phyloP scores from a whole-genome alignment of 2,888 invertebrate species.

The Villa cingulata region DNA sequence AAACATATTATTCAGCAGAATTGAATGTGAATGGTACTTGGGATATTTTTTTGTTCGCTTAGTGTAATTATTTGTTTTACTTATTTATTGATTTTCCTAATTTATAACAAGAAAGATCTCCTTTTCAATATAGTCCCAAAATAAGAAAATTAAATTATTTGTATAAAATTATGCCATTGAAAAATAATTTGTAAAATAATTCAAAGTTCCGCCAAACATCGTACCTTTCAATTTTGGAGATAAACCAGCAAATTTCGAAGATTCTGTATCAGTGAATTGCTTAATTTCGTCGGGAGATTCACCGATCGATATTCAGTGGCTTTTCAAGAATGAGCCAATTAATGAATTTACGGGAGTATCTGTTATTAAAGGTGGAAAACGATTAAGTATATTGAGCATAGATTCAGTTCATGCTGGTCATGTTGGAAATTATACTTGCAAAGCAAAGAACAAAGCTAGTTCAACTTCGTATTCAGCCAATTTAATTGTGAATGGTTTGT shows the following conservation, averaged over 20 bases:
- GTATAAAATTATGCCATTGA: too few relatives aligned
- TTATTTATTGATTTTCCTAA: too few relatives aligned
- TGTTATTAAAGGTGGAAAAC: slow-evolving; percentile 39
- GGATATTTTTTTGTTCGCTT: too few relatives aligned
- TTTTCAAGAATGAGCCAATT: slow-evolving; percentile 48
- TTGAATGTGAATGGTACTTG: slow-evolving; percentile 49
- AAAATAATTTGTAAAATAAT: too few relatives aligned
- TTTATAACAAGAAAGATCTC: too few relatives aligned
- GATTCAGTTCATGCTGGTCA: slow-evolving; percentile 42
- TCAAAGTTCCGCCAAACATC: slow-evolving; percentile 37
- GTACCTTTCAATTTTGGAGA: slow-evolving; percentile 41
- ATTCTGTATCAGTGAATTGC: slow-evolving; percentile 47
- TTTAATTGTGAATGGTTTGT: slow-evolving; percentile 41
- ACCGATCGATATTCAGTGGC: slow-evolving; percentile 51
- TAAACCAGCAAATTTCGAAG: slow-evolving; percentile 49
- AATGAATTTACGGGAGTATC: slow-evolving; percentile 41
- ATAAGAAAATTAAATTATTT: too few relatives aligned
- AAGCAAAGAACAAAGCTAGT: slow-evolving; percentile 42
- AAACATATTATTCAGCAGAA: slow-evolving; percentile 43
- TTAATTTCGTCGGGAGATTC: slow-evolving; percentile 54
- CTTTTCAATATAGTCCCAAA: slow-evolving; percentile 1
- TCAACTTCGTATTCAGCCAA: slow-evolving; percentile 39
- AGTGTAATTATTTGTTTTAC: too few relatives aligned
- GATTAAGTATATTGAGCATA: slow-evolving; percentile 43
- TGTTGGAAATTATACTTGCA: slow-evolving; percentile 45